phyloP scores from a whole-genome alignment of 2,888 invertebrate species.

The Zhengitettix transpicula region DNA sequence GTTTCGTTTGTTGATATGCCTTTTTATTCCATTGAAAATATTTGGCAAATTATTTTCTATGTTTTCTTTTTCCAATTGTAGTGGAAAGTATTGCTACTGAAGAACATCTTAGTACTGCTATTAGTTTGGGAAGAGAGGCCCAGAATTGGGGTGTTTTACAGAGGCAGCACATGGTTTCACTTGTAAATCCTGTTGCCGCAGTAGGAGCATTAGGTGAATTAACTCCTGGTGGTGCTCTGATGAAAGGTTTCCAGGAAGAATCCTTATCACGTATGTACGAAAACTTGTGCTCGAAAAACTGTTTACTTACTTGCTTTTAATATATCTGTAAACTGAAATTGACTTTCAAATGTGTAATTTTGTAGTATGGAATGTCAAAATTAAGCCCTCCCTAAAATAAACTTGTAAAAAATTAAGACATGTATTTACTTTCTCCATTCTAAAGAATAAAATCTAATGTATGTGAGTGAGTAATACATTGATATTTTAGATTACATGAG shows the following conservation, averaged over 20 bases:
- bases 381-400: no score
- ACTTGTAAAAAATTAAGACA: no score
- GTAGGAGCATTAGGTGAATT: slow-evolving; percentile 75
- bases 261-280: slow-evolving; percentile 35
- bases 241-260: slow-evolving; percentile 74
- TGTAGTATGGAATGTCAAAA: no score
- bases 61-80: not conserved
- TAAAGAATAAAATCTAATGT: no score
- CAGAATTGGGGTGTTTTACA: slow-evolving; percentile 21
- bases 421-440: no score
- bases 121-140: slow-evolving; percentile 20
- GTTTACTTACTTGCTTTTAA: not conserved
- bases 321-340: no score
- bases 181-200: slow-evolving; percentile 58
- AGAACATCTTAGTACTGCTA: slow-evolving; percentile 16
- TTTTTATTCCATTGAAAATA: no score
- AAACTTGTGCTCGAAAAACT: not conserved
- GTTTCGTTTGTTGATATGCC: no score
- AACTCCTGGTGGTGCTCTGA: slow-evolving; percentile 78
- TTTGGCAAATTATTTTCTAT: no score
- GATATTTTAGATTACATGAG: no score
- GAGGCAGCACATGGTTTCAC: slow-evolving; percentile 38
- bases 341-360: no score
- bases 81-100: slow-evolving; percentile 20
- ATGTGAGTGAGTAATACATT: no score